Percentiles rank a stretch among this genome's conserved stretches.
phyloP scores from a whole-genome alignment of 2,888 invertebrate genomes.

The Phengaris alcon region DNA sequence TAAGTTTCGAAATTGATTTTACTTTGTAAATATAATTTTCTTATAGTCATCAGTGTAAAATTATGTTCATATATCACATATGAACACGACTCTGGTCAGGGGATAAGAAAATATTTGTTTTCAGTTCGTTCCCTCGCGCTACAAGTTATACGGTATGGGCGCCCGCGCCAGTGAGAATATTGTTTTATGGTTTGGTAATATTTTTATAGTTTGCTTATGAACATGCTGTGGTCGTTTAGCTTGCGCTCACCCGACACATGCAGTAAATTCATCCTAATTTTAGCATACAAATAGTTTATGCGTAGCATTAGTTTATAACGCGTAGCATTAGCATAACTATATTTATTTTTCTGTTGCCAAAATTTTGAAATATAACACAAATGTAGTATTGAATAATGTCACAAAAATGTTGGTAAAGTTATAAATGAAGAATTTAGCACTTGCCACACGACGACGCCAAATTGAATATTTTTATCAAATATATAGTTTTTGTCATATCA shows the following conservation, averaged over 20 bases:
- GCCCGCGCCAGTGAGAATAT: constrained; percentile 31
- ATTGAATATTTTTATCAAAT: not conserved
- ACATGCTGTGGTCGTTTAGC: constrained; percentile 7
- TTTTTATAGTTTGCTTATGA: constrained; percentile 21
- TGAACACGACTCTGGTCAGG: constrained; percentile 9
- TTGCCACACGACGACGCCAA: not conserved
- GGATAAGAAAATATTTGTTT: constrained; percentile 32
- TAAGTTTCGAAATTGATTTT: not conserved
- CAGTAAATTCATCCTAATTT: constrained; percentile 25
- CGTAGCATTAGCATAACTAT: not conserved
- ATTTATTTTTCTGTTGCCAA: constrained; percentile 2
- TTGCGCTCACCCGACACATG: constrained; percentile 9
- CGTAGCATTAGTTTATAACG: not conserved
- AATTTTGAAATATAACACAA: not conserved
- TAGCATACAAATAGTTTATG: constrained; percentile 18
- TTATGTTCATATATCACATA: not conserved
- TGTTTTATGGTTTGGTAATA: constrained; percentile 31
- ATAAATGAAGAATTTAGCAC: not conserved
- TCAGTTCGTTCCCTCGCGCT: constrained; percentile 36
- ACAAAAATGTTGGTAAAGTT: not conserved
- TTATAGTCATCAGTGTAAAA: constrained; percentile 6
- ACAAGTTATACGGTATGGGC: constrained; percentile 41
- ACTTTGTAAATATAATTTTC: not conserved
- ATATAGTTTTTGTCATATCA: constrained; percentile 8
- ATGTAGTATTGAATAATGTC: not conserved